phyloP scores from a whole-genome alignment of 2,888 invertebrate species.

The Amblyjoppa proteus region DNA sequence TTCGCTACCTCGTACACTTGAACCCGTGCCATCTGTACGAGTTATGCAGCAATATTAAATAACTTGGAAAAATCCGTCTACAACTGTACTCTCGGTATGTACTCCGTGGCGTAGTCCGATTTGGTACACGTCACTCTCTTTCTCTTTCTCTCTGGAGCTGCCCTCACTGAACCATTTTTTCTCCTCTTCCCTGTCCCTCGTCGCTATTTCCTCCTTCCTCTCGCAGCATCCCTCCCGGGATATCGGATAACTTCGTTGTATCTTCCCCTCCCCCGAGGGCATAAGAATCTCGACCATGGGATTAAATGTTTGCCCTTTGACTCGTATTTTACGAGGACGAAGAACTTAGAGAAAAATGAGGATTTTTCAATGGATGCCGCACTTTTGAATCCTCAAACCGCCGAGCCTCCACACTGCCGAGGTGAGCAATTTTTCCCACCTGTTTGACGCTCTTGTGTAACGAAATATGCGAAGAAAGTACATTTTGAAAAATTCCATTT shows the following conservation, averaged over 20 bases:
- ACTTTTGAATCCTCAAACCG: not conserved
- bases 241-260: constrained; percentile 36
- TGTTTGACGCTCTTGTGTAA: too few species aligned
- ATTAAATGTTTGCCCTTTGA: constrained; percentile 4
- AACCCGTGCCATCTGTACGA: constrained; percentile 37
- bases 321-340: not conserved
- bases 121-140: constrained; percentile 54
- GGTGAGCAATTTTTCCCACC: not conserved
- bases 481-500: too few species aligned
- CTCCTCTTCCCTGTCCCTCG: not conserved
- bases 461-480: too few species aligned
- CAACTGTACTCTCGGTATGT: constrained; percentile 66
- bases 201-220: constrained; percentile 3
- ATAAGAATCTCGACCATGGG: not conserved
- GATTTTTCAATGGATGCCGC: not conserved
- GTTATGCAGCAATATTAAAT: constrained; percentile 71
- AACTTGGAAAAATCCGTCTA: constrained; percentile 67
- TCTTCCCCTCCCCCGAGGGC: not conserved
- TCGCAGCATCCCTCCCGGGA: constrained; percentile 9
- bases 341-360: not conserved
- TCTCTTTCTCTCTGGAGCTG: not conserved
- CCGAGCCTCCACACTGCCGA: not conserved
- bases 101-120: constrained; percentile 61
- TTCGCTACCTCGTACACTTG: constrained; percentile 25
- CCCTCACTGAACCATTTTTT: constrained; percentile 3